Conservation (phyloP, 2,113 vertebrate genomes). For the Coptodon rendalli region DNA sequence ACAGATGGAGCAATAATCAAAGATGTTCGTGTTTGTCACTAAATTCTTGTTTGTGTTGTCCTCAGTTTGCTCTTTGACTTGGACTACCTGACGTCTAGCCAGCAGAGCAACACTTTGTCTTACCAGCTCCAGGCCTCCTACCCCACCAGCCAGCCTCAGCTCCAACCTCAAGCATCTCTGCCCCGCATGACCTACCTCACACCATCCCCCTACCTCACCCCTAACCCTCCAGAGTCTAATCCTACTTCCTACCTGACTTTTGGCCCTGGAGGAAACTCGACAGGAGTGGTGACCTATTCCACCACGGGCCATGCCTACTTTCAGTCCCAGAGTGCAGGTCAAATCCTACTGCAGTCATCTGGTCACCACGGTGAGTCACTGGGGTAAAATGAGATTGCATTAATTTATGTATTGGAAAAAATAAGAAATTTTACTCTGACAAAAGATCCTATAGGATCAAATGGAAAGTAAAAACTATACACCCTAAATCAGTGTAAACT, state of each 20-base stretch:
- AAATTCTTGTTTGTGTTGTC: background rate
- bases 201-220: slow-evolving; percentile 67
- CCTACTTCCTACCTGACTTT: slow-evolving; percentile 65
- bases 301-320: slow-evolving; percentile 60
- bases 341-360: slow-evolving; percentile 69
- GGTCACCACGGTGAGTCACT: slow-evolving; percentile 45
- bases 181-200: slow-evolving; percentile 66
- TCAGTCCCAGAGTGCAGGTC: slow-evolving; percentile 63
- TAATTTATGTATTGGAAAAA: background rate
- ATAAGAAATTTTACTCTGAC: background rate
- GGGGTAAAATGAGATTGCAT: background rate
- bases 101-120: slow-evolving; percentile 56
- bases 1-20: background rate
- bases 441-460: background rate
- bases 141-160: slow-evolving; percentile 33
- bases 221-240: slow-evolving; percentile 61
- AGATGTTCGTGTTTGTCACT: background rate
- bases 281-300: slow-evolving; percentile 59
- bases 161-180: slow-evolving; percentile 59
- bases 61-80: slow-evolving; percentile 68
- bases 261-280: slow-evolving; percentile 49
- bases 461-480: background rate
- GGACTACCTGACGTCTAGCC: slow-evolving; percentile 62
- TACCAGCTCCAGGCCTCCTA: slow-evolving; percentile 64
- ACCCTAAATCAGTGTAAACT: no score